Evolutionary conservation across 2,888 invertebrate species (phyloP).

Genomic region (Eristalinus sepulchralis): DNA sequence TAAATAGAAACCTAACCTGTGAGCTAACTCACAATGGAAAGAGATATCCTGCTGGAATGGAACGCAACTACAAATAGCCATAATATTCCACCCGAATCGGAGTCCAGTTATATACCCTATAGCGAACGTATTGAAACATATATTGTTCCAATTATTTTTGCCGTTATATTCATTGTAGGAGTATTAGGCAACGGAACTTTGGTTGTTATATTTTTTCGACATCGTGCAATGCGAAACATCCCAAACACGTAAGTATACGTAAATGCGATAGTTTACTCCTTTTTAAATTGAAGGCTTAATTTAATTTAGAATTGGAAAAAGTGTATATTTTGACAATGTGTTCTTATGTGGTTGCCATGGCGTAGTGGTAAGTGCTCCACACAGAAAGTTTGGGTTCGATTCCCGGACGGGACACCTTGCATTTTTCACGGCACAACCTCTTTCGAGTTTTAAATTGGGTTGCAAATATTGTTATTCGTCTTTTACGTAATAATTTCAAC

Average conservation of each 20-base stretch:
- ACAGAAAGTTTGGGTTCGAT: too few relatives aligned
- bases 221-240: conserved; percentile 93
- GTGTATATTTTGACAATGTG: too few relatives aligned
- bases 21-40: conserved; percentile 55
- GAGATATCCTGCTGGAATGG: conserved; percentile 22
- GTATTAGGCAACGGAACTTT: conserved; percentile 94
- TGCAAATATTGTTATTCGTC: too few relatives aligned
- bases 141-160: conserved; percentile 92
- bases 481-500: background rate
- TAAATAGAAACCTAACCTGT: too few relatives aligned
- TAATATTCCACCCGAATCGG: conserved; percentile 27
- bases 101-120: conserved; percentile 83
- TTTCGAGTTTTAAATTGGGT: too few relatives aligned
- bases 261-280: too few relatives aligned
- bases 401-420: too few relatives aligned
- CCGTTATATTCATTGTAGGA: conserved; percentile 92
- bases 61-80: conserved; percentile 33
- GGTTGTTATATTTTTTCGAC: conserved; percentile 90
- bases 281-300: too few relatives aligned
- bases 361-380: too few relatives aligned
- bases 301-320: too few relatives aligned
- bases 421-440: too few relatives aligned
- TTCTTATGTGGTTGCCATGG: too few relatives aligned
- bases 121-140: conserved; percentile 90
- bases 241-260: conserved; percentile 90